A percentile compares a stretch with the other conserved stretches of the same genome.
Evolutionary conservation across 2,113 vertebrate species (phyloP).

Genomic region (Saguinus imperator): DNA sequence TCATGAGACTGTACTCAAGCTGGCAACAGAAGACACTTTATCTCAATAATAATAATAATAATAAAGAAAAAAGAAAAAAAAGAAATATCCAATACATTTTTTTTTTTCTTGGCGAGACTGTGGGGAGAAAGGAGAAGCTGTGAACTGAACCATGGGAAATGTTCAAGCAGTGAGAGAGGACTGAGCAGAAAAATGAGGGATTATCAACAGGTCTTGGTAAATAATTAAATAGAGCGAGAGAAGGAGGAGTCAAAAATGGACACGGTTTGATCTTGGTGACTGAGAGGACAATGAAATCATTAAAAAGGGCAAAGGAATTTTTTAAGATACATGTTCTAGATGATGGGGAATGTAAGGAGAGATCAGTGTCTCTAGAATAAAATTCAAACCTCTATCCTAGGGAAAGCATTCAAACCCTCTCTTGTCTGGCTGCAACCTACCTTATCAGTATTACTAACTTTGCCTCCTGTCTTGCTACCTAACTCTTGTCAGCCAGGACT

Average conservation of each 20-base stretch:
- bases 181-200: background rate
- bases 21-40: too few relatives aligned
- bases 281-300: slow-evolving; percentile 59
- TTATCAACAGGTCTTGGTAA: slow-evolving; percentile 64
- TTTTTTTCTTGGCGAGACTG: slow-evolving; percentile 30
- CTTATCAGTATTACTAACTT: background rate
- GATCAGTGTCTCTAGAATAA: background rate
- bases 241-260: slow-evolving; percentile 57
- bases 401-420: background rate
- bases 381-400: background rate
- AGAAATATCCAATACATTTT: background rate
- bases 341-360: background rate
- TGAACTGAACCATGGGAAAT: slow-evolving; percentile 36
- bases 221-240: slow-evolving; percentile 69
- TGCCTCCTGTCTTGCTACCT: background rate
- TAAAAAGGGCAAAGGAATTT: slow-evolving; percentile 71
- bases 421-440: background rate
- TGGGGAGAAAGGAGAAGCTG: background rate
- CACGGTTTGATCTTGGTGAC: slow-evolving; percentile 27
- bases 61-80: too few relatives aligned
- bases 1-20: too few relatives aligned
- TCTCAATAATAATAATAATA: too few relatives aligned
- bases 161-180: background rate
- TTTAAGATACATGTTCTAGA: slow-evolving; percentile 46
- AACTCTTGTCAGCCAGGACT: background rate